Conservation (phyloP, 2,888 invertebrate species). For the Gibbula magus region DNA sequence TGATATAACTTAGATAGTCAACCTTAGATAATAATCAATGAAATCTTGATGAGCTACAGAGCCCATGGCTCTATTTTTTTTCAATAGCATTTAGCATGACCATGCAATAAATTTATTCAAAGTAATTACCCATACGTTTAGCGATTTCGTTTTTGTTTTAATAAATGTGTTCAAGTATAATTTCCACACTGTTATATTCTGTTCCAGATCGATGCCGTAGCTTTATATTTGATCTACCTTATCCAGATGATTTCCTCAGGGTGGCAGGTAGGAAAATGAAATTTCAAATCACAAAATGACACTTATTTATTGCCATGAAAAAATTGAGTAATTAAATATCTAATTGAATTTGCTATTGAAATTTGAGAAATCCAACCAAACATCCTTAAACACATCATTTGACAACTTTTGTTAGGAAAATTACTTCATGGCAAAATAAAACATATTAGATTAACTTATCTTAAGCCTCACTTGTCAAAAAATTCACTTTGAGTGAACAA, state of each 20-base stretch:
- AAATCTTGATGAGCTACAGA: too few species aligned
- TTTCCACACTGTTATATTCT: neutral
- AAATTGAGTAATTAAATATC: too few species aligned
- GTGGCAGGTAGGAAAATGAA: constrained; percentile 80
- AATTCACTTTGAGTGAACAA: too few species aligned
- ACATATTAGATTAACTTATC: neutral
- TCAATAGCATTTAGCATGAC: neutral
- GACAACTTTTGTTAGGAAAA: neutral
- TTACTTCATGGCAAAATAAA: neutral
- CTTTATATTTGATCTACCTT: constrained; percentile 92
- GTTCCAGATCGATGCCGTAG: constrained; percentile 91
- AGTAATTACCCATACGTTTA: neutral
- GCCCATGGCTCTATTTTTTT: too few species aligned
- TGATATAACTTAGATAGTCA: too few species aligned
- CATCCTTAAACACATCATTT: too few species aligned
- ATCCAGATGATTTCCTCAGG: constrained; percentile 99
- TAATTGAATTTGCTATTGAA: too few species aligned
- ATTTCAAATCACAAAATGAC: too few species aligned
- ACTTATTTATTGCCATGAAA: too few species aligned
- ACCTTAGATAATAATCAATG: too few species aligned
- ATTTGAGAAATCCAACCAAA: too few species aligned
- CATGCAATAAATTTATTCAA: neutral
- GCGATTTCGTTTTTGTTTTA: neutral
- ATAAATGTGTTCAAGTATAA: neutral
- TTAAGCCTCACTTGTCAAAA: neutral